Base-by-base conservation (phyloP, 2,888 invertebrate genomes). In the Ceratothoa steindachneri region DNA sequence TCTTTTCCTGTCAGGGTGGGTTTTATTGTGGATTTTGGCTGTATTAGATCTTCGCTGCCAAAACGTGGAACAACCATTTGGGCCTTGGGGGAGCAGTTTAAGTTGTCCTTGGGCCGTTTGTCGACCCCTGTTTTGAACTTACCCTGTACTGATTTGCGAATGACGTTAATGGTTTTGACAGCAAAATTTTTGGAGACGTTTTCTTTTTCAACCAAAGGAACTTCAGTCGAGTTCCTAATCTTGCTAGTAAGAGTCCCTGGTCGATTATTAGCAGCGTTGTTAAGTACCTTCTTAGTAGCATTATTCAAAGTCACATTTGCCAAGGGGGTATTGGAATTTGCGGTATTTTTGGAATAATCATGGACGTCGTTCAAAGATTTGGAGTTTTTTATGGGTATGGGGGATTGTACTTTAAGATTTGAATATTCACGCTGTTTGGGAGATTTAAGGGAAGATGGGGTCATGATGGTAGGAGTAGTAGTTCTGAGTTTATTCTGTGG, bases 91-190 rank as follows among this genome's bases (percentile, higher is more conserved):
- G n/a, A n/a, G n/a, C n/a, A n/a, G n/a, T n/a, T n/a, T n/a, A n/a
- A n/a, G n/a, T n/a, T n/a, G n/a, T n/a, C n/a, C 3, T 60, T 60
- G 27, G 1, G 12, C 24, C 27, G 60, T 60, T 60, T 60, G 24
- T 60, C 60, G 12, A 60, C 19, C 12, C 24, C 12, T 24, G 12
- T 24, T 60, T 60, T 60, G 24, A 60, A 7, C 24, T 60, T 60
- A 60, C 60, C 27, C 24, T 60, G 60, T 22, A 60, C 60, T 12
- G 60, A 60, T 24, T 60, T 60, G 24, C 60, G 60, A 60, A 60
- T 60, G 12, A 60, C 60, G 24, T 60, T 24, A 24, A 60, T 60
- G 1, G 60, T 60, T 7, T 60, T 60, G 24, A 22, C 12, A 55
- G 60, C 60, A 60, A 60, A 60, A 24, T 60, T 60, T 60, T 60